Conservation (phyloP, 1,140 invertebrate species). For the Pomacea maculata region DNA sequence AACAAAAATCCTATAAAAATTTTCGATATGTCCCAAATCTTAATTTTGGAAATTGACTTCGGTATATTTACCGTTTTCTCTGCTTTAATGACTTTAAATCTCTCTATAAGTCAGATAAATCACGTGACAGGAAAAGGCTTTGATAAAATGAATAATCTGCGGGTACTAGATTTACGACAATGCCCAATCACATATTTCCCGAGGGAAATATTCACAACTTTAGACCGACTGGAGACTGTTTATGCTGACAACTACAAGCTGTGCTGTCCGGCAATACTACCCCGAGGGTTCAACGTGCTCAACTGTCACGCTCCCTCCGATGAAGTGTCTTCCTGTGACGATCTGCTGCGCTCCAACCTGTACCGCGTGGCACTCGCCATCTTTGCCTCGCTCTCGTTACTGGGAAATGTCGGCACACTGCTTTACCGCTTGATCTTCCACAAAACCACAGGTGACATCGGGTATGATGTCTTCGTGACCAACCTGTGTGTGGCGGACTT, state of each 20-base stretch:
- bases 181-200: conserved; percentile 37
- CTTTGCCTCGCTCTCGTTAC: conserved; percentile 29
- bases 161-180: conserved; percentile 22
- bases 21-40: no score
- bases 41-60: no score
- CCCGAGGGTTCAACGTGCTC: conserved; percentile 16
- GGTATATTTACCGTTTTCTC: no score
- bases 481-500: conserved; percentile 51
- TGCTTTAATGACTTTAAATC: conserved; percentile 23
- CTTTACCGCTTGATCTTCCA: conserved; percentile 29
- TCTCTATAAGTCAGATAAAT: conserved; percentile 28
- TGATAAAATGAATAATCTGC: conserved; percentile 20
- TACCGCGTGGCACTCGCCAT: conserved; percentile 8
- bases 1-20: no score
- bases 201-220: conserved; percentile 13
- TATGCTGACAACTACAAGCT: conserved; percentile 3
- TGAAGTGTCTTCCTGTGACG: no score
- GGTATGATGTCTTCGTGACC: conserved; percentile 37
- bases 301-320: no score
- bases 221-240: conserved; percentile 30
- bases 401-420: conserved; percentile 42
- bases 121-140: conserved; percentile 31
- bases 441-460: neutral
- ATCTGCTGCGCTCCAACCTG: no score
- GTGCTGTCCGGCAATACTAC: conserved; percentile 32